Base-by-base conservation (phyloP, 2,113 vertebrate species). In the Prochilodus magdalenae region DNA sequence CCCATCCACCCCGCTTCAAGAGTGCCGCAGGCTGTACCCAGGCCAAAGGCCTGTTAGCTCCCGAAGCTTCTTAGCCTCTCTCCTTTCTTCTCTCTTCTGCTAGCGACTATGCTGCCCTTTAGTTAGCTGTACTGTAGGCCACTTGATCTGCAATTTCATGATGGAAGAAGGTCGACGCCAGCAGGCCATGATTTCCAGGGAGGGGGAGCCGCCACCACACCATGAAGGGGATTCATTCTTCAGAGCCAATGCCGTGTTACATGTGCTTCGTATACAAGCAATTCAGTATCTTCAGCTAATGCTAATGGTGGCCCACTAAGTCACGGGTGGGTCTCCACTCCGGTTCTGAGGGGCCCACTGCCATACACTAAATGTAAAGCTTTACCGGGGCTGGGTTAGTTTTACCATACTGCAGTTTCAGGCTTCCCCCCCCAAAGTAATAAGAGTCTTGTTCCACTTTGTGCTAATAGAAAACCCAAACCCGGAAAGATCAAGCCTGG, bases 161-260 rank as follows among this genome's bases (percentile, higher is more conserved):
- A n/a, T 69, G 55, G 75, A 75, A 18, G 47, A 60, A 69, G 60
- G 69, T 33, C n/a, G 13, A 80, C 2, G 26, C 53, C 33, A n/a
- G 36, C 57, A 63, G 63, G 51, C 49, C 65, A 57, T 53, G 24
- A 11, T 79, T 20, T 51, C 44, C 44, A 16, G 15, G 60, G 30
- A 76, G 73, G 36, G 80, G 74, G 75, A 55, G 47, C 29, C 24
- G 53, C 66, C 59, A 70, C 67, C 40, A 85, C 74, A 67, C 65
- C 75, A 65, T 47, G 65, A 76, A 70, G 67, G n/a, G 80, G 51
- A 74, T 87, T 85, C 77, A 72, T 59, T 77, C 49, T 77, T 72
- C 72, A 55, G 53, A 72, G 40, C 36, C 67, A 79, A 60, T 66
- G 16, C n/a, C 49, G 36, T 72, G 65, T 69, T 81, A 53, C n/a